Percentiles rank a stretch among this genome's conserved stretches.
Evolutionary conservation across 2,113 vertebrate genomes (phyloP).

Genomic region (Daubentonia madagascariensis): DNA sequence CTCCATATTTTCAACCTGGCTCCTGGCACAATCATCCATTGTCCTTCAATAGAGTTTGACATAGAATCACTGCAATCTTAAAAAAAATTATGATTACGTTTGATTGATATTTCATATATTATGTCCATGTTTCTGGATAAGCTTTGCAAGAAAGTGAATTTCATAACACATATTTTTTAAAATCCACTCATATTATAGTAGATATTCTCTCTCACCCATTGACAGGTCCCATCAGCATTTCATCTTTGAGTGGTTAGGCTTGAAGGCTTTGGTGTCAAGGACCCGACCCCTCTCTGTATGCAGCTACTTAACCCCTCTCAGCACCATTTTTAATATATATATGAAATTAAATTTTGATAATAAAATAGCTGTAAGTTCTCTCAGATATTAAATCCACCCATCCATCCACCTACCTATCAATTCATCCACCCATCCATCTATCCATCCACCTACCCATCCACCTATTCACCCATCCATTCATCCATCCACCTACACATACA

Average conservation of each 20-base stretch:
- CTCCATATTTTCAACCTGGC: no score
- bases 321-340: background rate
- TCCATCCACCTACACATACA: background rate
- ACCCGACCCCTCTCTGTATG: background rate
- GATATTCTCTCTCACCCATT: rapidly evolving
- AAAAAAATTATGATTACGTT: background rate
- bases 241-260: background rate
- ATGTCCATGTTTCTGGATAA: background rate
- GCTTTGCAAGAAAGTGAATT: background rate
- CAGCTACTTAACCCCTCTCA: background rate
- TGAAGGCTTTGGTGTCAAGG: background rate
- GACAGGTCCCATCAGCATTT: background rate
- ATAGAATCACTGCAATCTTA: background rate
- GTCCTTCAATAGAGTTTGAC: background rate
- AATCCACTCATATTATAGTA: rapidly evolving
- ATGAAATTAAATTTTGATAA: background rate
- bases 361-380: background rate
- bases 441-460: background rate
- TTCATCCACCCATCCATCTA: background rate
- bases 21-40: background rate
- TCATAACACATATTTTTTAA: background rate
- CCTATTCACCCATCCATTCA: rapidly evolving
- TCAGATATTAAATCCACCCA: background rate
- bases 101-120: background rate
- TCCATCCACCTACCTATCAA: background rate